phyloP scores from a whole-genome alignment of 1,140 invertebrate species.

The Diachasmimorpha longicaudata region DNA sequence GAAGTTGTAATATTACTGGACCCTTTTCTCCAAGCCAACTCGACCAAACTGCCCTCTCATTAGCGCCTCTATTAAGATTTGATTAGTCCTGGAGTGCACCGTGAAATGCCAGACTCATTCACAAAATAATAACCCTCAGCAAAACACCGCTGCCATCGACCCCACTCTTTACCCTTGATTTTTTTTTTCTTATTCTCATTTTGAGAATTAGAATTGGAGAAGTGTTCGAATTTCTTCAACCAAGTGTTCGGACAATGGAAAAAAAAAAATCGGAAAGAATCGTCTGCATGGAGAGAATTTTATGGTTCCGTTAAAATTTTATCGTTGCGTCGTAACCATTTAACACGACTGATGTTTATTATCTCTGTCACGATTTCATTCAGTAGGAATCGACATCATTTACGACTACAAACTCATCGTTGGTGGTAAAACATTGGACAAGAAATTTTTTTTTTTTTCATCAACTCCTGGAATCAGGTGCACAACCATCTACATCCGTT shows the following conservation, averaged over 20 bases:
- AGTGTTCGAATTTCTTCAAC: too few species aligned
- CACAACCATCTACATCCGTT: too few species aligned
- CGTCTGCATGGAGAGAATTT: neutral
- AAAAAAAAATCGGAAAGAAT: neutral
- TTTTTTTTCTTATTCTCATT: neutral
- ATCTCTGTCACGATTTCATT: neutral
- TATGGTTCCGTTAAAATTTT: neutral
- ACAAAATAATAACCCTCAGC: conserved; percentile 44
- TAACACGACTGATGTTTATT: neutral
- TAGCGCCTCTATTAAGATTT: conserved; percentile 59
- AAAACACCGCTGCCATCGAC: neutral
- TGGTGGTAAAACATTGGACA: too few species aligned
- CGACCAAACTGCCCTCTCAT: conserved; percentile 52
- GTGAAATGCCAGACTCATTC: conserved; percentile 47
- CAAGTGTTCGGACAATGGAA: too few species aligned
- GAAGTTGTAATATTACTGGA: neutral
- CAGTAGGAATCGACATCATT: neutral
- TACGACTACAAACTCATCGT: neutral
- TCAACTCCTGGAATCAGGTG: too few species aligned
- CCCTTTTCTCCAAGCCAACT: conserved; percentile 9
- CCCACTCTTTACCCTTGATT: neutral
- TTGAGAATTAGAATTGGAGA: neutral
- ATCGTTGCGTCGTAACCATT: neutral
- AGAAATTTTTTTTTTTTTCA: too few species aligned
- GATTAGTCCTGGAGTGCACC: conserved; percentile 47